These are phyloP conservation scores for Oreohelix idahoensis DNA, from an alignment of 1,140 invertebrate genomes.

Conservation along the genomic window DNA sequence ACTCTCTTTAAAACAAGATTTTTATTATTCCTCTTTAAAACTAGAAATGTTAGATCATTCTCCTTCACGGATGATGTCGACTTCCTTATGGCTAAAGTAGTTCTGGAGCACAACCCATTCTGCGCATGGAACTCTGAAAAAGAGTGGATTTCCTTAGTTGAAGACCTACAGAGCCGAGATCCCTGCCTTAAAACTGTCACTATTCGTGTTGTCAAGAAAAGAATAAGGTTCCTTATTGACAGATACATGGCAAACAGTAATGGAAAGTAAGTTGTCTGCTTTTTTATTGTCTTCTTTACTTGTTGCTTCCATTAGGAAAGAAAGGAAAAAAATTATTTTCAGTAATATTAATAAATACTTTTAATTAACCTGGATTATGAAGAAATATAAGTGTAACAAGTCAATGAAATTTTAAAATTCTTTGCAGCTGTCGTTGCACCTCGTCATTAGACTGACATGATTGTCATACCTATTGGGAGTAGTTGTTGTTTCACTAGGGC, in stretches of 20 bases:
- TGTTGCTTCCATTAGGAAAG: too few relatives aligned
- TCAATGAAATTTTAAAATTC: too few relatives aligned
- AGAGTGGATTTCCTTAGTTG: constrained; percentile 20
- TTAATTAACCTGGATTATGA: too few relatives aligned
- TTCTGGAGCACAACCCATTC: constrained; percentile 37
- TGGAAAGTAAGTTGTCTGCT: constrained; percentile 29
- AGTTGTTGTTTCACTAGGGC: too few relatives aligned
- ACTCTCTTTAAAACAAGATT: too few relatives aligned
- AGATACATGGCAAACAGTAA: constrained; percentile 39
- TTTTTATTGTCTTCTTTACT: too few relatives aligned
- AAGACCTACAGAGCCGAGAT: constrained; percentile 23
- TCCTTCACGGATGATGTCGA: constrained; percentile 38
- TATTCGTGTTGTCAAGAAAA: constrained; percentile 31
- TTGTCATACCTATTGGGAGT: too few relatives aligned
- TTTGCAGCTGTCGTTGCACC: too few relatives aligned
- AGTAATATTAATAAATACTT: too few relatives aligned
- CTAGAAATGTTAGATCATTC: constrained; percentile 31
- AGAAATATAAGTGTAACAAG: too few relatives aligned
- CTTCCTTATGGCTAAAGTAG: constrained; percentile 30
- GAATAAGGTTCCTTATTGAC: constrained; percentile 36
- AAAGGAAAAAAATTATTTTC: too few relatives aligned
- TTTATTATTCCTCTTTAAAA: neutral
- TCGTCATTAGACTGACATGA: too few relatives aligned
- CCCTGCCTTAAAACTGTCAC: constrained; percentile 22
- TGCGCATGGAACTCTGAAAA: constrained; percentile 27